These are phyloP conservation scores for Liasis olivaceus DNA, from an alignment of 2,797 vertebrate genomes.

Conservation along the genomic window DNA sequence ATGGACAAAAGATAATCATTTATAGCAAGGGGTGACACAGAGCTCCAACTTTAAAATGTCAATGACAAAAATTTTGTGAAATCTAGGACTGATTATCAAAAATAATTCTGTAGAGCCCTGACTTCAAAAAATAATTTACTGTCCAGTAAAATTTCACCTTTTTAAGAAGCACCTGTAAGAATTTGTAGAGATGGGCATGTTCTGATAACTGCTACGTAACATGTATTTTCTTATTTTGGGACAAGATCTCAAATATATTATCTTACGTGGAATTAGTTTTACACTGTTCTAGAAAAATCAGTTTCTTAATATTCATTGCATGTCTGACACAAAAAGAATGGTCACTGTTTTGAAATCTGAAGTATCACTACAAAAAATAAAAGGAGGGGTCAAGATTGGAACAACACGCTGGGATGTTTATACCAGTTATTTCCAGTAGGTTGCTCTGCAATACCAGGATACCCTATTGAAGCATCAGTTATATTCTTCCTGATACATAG, in stretches of 20 bases:
- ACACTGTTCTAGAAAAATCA: not conserved
- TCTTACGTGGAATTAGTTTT: too few relatives aligned
- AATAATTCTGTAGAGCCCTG: not conserved
- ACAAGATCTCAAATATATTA: not conserved
- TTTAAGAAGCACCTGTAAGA: not conserved
- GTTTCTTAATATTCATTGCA: not conserved
- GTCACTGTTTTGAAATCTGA: not conserved
- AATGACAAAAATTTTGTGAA: not conserved
- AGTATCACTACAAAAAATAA: not conserved
- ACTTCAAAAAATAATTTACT: not conserved
- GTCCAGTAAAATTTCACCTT: not conserved
- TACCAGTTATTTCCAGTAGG: not conserved
- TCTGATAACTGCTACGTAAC: not conserved
- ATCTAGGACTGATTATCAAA: not conserved
- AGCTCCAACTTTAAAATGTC: not conserved
- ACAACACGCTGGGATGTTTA: not conserved
- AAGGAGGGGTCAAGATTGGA: not conserved
- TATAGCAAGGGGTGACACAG: not conserved
- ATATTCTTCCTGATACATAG: not conserved
- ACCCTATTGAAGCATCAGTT: not conserved
- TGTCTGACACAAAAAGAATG: not conserved
- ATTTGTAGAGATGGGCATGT: not conserved
- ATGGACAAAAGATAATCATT: not conserved
- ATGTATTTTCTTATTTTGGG: not conserved
- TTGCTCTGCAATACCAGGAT: not conserved